Evolutionary conservation across 1,140 invertebrate genomes (phyloP).

Genomic region (Tribolium madens): DNA sequence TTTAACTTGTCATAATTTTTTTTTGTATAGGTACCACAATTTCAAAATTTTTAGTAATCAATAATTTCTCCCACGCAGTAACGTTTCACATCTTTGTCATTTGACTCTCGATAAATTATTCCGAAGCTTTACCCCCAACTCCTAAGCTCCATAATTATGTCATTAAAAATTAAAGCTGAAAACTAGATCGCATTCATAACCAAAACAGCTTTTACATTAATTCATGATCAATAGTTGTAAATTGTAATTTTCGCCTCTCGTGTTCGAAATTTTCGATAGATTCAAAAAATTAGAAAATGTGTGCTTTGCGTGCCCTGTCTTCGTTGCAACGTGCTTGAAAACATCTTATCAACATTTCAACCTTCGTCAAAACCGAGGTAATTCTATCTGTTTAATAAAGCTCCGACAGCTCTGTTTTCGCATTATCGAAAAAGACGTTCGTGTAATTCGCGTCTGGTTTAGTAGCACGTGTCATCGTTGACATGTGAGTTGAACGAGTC

Average conservation of each 20-base stretch:
- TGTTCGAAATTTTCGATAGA: background rate
- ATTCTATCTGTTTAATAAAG: slow-evolving; percentile 27
- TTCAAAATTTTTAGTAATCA: too few relatives aligned
- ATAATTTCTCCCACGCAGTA: too few relatives aligned
- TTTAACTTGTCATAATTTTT: too few relatives aligned
- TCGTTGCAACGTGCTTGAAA: background rate
- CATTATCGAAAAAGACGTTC: slow-evolving; percentile 28
- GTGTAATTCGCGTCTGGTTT: slow-evolving; percentile 27
- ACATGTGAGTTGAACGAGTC: too few relatives aligned
- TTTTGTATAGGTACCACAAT: too few relatives aligned
- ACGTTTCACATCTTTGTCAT: too few relatives aligned
- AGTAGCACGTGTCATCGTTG: slow-evolving; percentile 40
- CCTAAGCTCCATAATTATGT: background rate
- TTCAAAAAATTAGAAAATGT: slow-evolving; percentile 30
- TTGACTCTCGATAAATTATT: too few relatives aligned
- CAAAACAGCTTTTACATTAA: too few relatives aligned
- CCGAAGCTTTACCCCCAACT: background rate
- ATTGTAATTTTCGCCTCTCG: slow-evolving; percentile 11
- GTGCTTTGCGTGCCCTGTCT: background rate
- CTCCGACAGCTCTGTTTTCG: slow-evolving; percentile 1
- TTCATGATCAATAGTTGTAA: background rate
- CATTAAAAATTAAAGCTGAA: background rate
- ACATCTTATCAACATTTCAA: slow-evolving; percentile 23
- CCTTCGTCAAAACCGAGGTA: slow-evolving; percentile 11
- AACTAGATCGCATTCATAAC: background rate